A percentile compares a stretch with the other conserved stretches of the same genome.
These are phyloP conservation scores for Nemopilema nomurai DNA, from an alignment of 30 jellyfish, hydroid and myxozoan genomes.

Conservation along the genomic window DNA sequence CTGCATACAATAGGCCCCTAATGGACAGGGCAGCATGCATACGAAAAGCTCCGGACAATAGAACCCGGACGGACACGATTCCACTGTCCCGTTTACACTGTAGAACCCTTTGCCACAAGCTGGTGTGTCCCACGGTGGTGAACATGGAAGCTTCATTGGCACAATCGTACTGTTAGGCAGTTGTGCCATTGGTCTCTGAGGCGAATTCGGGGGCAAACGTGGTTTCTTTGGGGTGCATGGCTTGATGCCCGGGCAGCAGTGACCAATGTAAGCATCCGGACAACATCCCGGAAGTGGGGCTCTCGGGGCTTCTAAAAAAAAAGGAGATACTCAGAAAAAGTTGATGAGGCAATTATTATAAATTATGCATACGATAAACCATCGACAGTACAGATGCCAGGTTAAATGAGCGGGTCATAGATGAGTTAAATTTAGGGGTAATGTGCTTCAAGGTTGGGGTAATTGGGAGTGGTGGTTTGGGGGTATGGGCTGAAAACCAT, in stretches of 20 bases:
- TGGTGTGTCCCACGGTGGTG: constrained; percentile 73
- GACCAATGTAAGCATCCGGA: constrained; percentile 28
- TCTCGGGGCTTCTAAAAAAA: constrained; percentile 58
- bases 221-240: constrained; percentile 44
- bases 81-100: constrained; percentile 15
- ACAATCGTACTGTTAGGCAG: background rate
- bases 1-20: constrained; percentile 65
- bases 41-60: constrained; percentile 7
- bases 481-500: no score
- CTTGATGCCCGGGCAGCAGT: constrained; percentile 42
- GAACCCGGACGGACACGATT: constrained; percentile 70
- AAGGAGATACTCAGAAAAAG: background rate
- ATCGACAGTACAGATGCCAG: no score
- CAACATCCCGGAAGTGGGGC: constrained; percentile 66
- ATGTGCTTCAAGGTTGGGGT: no score
- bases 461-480: no score
- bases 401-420: no score
- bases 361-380: no score
- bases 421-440: no score
- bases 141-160: constrained; percentile 46
- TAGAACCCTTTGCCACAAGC: constrained; percentile 70
- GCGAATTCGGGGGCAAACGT: background rate
- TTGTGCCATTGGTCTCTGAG: background rate
- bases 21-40: constrained; percentile 62
- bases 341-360: no score